Evolutionary conservation across 2,888 invertebrate species (phyloP).

Genomic region (Nesidiocoris tenuis): DNA sequence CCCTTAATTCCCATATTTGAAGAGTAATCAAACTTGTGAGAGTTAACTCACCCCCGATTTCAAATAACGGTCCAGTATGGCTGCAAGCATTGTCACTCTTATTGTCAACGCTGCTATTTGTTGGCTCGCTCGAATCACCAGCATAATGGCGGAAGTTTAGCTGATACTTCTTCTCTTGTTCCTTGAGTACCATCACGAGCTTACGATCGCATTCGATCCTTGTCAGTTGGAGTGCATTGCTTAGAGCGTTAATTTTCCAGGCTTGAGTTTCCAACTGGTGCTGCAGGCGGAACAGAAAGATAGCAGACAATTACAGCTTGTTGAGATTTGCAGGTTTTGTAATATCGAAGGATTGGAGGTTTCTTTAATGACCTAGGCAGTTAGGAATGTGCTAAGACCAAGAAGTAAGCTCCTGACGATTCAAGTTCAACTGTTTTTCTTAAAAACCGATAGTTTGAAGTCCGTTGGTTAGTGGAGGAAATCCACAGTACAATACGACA

Average conservation of each 20-base stretch:
- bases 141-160: conserved; percentile 26
- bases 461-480: too few species aligned
- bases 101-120: conserved; percentile 53
- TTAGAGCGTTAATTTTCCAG: conserved; percentile 69
- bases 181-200: conserved; percentile 62
- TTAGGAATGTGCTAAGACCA: too few species aligned
- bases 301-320: not conserved
- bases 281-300: conserved; percentile 59
- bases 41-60: conserved; percentile 27
- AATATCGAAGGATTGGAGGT: too few species aligned
- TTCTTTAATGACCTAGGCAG: too few species aligned
- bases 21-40: too few species aligned
- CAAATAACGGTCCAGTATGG: conserved; percentile 18
- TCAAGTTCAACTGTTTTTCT: too few species aligned
- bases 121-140: conserved; percentile 49
- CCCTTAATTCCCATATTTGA: too few species aligned
- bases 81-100: conserved; percentile 7
- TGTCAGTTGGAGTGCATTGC: conserved; percentile 66
- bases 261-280: conserved; percentile 71
- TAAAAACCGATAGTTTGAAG: too few species aligned
- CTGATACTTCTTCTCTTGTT: conserved; percentile 57
- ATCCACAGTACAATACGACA: too few species aligned
- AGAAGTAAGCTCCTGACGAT: too few species aligned
- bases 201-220: conserved; percentile 64
- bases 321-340: too few species aligned